Percentiles rank a stretch among this genome's conserved stretches.
These are phyloP conservation scores for Hirtodrosophila histrioides DNA, from an alignment of 2,888 invertebrate genomes.

Conservation along the genomic window DNA sequence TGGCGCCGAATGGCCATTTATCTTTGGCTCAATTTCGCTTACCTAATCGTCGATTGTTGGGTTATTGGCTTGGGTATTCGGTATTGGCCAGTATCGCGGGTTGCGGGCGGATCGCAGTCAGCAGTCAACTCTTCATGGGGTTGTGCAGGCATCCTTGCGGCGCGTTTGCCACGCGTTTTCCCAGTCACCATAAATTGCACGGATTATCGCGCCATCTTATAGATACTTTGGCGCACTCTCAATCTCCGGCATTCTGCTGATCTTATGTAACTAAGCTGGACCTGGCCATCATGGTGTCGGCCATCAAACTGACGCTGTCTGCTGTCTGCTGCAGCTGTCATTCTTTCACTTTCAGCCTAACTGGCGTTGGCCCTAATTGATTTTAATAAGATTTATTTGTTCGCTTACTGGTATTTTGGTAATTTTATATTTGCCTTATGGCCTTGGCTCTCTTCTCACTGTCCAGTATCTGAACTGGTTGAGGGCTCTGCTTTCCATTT, in stretches of 20 bases:
- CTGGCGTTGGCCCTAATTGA: constrained; percentile 48
- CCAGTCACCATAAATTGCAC: constrained; percentile 68
- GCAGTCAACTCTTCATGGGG: background rate
- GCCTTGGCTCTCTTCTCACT: constrained; percentile 29
- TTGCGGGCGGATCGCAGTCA: constrained; percentile 17
- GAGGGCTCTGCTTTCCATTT: constrained; percentile 28
- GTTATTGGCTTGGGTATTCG: background rate
- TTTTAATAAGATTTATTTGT: constrained; percentile 34
- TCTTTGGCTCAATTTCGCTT: constrained; percentile 69
- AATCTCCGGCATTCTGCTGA: constrained; percentile 47
- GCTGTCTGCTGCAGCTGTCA: constrained; percentile 43
- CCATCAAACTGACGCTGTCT: background rate
- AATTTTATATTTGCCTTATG: constrained; percentile 22
- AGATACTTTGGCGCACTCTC: constrained; percentile 35
- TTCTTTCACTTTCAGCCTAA: constrained; percentile 60
- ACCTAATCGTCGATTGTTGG: constrained; percentile 54
- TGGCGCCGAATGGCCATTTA: constrained; percentile 61
- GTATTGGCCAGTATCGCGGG: constrained; percentile 13
- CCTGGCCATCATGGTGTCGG: too few relatives aligned
- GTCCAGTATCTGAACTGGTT: constrained; percentile 19
- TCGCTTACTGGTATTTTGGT: background rate
- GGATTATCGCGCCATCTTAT: constrained; percentile 64
- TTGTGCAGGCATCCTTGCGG: constrained; percentile 63
- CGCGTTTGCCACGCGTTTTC: constrained; percentile 68
- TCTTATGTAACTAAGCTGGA: constrained; percentile 53